Percentiles rank a stretch among this genome's conserved stretches.
Evolutionary conservation across 2,113 vertebrate species (phyloP).

Genomic region (Prolemur simus): DNA sequence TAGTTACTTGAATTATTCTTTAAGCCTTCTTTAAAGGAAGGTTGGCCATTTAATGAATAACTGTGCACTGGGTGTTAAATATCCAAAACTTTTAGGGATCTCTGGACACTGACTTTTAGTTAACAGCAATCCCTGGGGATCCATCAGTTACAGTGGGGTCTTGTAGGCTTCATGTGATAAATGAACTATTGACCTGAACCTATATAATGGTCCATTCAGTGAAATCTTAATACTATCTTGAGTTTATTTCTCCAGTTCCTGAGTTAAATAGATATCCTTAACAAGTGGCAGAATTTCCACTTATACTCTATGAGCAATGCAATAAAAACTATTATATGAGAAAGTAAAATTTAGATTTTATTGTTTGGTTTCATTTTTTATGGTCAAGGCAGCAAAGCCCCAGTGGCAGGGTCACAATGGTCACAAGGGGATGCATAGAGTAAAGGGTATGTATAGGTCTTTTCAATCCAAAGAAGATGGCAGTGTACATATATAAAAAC

Average conservation of each 20-base stretch:
- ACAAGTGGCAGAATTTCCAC: background rate
- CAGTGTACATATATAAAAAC: background rate
- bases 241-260: constrained; percentile 29
- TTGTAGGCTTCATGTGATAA: background rate
- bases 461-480: background rate
- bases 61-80: background rate
- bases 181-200: background rate
- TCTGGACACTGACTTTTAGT: background rate
- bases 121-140: background rate
- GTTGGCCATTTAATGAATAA: background rate
- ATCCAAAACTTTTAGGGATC: background rate
- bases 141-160: background rate
- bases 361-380: background rate
- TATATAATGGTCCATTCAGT: background rate
- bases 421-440: background rate
- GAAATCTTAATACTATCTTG: constrained; percentile 15
- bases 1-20: constrained; percentile 31
- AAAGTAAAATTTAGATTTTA: background rate
- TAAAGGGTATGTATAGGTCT: background rate
- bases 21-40: constrained; percentile 6
- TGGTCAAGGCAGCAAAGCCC: background rate
- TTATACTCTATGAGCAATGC: background rate
- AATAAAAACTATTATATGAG: background rate
- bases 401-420: background rate
- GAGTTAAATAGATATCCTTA: constrained; percentile 44